A percentile compares a stretch with the other conserved stretches of the same genome.
phyloP scores from a whole-genome alignment of 92 coral and sea anemone species.

The Nematostella vectensis region DNA sequence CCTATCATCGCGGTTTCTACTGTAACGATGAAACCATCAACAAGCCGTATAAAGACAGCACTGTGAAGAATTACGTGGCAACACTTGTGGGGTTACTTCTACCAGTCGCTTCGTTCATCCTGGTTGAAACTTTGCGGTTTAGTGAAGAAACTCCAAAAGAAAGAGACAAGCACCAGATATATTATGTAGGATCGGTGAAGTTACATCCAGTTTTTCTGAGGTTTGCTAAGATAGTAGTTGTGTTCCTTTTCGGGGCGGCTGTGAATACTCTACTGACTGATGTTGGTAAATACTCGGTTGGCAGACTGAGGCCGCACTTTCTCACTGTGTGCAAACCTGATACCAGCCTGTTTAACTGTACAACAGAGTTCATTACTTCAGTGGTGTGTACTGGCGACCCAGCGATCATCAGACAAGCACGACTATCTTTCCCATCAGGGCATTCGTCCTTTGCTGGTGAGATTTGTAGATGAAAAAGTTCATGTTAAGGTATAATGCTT shows the following conservation, averaged over 20 bases:
- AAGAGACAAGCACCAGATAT: no score
- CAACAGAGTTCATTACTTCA: constrained; percentile 48
- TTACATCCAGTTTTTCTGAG: constrained; percentile 11
- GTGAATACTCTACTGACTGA: constrained; percentile 64
- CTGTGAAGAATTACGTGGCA: constrained; percentile 48
- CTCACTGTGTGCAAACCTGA: constrained; percentile 78
- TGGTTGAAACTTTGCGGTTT: constrained; percentile 24
- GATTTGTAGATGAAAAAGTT: no score
- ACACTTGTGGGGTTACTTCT: constrained; percentile 36
- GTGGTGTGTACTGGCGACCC: constrained; percentile 78
- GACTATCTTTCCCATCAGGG: constrained; percentile 89
- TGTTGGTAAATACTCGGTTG: constrained; percentile 80
- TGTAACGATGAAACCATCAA: constrained; percentile 86
- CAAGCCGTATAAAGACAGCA: constrained; percentile 77
- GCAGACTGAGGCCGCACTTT: constrained; percentile 82
- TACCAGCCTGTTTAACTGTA: constrained; percentile 56
- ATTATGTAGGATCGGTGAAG: constrained; percentile 22
- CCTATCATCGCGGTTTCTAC: constrained; percentile 82
- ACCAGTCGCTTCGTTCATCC: constrained; percentile 24
- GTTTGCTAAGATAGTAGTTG: constrained; percentile 27
- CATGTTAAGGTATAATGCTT: no score
- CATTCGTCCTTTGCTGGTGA: constrained; percentile 74
- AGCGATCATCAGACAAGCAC: constrained; percentile 60
- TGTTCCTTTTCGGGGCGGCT: constrained; percentile 68
- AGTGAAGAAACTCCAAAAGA: no score